Conservation (phyloP, 1,140 invertebrate genomes). For the Brachionus angularis region DNA sequence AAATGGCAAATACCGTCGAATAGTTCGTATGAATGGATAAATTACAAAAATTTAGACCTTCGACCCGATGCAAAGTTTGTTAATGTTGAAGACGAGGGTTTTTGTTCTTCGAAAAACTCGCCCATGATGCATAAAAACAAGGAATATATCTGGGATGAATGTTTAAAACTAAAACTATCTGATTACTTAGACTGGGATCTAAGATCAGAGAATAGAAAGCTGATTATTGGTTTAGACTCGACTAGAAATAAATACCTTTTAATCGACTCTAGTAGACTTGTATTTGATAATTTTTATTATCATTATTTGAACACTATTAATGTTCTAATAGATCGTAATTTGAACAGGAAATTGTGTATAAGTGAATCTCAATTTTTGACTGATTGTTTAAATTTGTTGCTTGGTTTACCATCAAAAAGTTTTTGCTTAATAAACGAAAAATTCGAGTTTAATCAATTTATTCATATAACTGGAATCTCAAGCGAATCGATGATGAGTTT, state of each 20-base stretch:
- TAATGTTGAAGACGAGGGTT: conserved; percentile 28
- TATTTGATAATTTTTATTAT: conserved; percentile 31
- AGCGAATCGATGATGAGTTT: conserved; percentile 19
- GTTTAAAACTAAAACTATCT: not conserved
- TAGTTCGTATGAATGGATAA: not conserved
- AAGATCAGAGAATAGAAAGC: not conserved
- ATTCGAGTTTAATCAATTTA: conserved; percentile 8
- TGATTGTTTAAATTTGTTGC: conserved; percentile 13
- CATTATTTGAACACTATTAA: conserved; percentile 33
- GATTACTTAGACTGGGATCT: conserved; percentile 34
- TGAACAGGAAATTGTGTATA: not conserved
- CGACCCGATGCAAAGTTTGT: not conserved
- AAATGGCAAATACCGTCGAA: conserved; percentile 36
- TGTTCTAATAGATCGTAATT: not conserved
- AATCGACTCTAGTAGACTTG: not conserved
- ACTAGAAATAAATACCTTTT: conserved; percentile 20
- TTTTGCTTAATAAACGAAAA: not conserved
- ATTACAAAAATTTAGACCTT: too few species aligned
- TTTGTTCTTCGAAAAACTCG: conserved; percentile 10
- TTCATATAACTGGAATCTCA: conserved; percentile 27
- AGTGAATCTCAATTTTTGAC: not conserved
- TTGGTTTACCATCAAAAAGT: conserved; percentile 20
- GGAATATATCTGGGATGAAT: conserved; percentile 12
- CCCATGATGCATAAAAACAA: conserved; percentile 5
- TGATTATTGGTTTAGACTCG: conserved; percentile 6